phyloP scores from a whole-genome alignment of 2,888 invertebrate genomes.

The Anthoptus insignis region DNA sequence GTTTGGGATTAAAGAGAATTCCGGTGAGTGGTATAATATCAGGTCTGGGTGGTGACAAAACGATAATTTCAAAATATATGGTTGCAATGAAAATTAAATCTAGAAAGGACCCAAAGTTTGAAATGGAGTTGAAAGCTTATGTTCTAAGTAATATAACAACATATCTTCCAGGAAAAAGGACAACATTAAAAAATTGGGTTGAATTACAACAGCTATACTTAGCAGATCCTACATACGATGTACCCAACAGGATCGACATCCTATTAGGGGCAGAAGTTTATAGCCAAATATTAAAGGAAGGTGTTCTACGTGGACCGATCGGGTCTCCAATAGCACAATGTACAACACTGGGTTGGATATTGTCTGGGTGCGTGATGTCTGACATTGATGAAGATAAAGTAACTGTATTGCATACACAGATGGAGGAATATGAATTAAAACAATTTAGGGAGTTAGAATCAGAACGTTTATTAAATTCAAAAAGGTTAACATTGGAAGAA shows the following conservation, averaged over 20 bases:
- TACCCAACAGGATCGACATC: conserved; percentile 36
- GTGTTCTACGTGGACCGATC: conserved; percentile 16
- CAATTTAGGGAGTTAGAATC: conserved; percentile 51
- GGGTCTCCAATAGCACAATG: conserved; percentile 27
- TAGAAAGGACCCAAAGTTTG: conserved; percentile 17
- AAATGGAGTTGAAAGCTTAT: conserved; percentile 17
- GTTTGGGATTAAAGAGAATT: conserved; percentile 29
- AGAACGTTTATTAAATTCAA: conserved; percentile 39
- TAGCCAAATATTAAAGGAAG: conserved; percentile 28
- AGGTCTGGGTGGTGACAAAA: conserved; percentile 33
- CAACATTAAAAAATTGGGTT: conserved; percentile 7
- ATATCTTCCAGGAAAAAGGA: conserved; percentile 18
- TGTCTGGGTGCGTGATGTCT: conserved; percentile 23
- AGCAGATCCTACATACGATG: conserved; percentile 36
- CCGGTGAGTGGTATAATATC: conserved; percentile 12
- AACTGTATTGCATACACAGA: conserved; percentile 32
- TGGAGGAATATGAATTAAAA: conserved; percentile 36
- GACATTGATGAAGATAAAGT: background rate
- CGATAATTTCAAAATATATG: conserved; percentile 28
- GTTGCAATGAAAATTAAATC: conserved; percentile 44
- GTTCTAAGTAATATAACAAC: conserved; percentile 33
- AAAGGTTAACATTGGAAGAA: conserved; percentile 47
- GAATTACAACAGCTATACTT: conserved; percentile 19
- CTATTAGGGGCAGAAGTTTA: conserved; percentile 38
- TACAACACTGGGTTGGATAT: conserved; percentile 37